Evolutionary conservation across 2,888 invertebrate species (phyloP), one percentile per base, ranked within the genome.

Genomic region (Acleris sparsana): DNA sequence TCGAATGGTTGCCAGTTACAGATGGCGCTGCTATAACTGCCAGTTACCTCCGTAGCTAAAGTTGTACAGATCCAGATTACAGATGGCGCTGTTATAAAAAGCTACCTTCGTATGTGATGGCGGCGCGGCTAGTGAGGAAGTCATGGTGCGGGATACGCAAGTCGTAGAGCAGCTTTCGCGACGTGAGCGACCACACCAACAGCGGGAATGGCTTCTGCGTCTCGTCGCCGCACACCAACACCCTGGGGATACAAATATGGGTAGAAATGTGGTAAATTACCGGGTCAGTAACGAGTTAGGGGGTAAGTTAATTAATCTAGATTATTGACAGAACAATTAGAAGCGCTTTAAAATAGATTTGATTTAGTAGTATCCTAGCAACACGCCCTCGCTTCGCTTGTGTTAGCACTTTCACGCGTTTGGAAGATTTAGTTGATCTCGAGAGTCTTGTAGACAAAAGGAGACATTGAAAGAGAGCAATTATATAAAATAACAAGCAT

Each of bases 201-300:
- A 98, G 89, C 0, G 97, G 97, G 86, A 97, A 97, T 18, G 97
- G 97, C 83, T 97, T 97, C 86, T 97, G 97, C 1, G 97, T 97
- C 91, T 97, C 97, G 85, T 98, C 97, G 7, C 97, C 97, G 82
- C 97, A 97, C 2, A 97, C 97, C 70, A 97, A 93, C 61, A 97
- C 95, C 80, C 97, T 96, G 79, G 20, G 61, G 39, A 17, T 3
- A 9, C 48, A 59, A 9, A 20, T 53, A 57, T 13, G 44, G 65
- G 33, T 49, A 3, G 1, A 11, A 33, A 33, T 11, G 3, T 33
- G 33, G 11, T 13, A 9, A 33, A 33, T 11, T 29, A 29, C 7
- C 7, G 29, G 29, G 7, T 29, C 25, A 6, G 25, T 25, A 25
- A 7, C 25, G 1, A 5, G 25, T 6, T 25, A 25, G 25, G 25